Percentiles rank a stretch among this genome's conserved stretches.
These are phyloP conservation scores for Tineola bisselliella DNA, from an alignment of 2,888 invertebrate genomes.

Conservation along the genomic window DNA sequence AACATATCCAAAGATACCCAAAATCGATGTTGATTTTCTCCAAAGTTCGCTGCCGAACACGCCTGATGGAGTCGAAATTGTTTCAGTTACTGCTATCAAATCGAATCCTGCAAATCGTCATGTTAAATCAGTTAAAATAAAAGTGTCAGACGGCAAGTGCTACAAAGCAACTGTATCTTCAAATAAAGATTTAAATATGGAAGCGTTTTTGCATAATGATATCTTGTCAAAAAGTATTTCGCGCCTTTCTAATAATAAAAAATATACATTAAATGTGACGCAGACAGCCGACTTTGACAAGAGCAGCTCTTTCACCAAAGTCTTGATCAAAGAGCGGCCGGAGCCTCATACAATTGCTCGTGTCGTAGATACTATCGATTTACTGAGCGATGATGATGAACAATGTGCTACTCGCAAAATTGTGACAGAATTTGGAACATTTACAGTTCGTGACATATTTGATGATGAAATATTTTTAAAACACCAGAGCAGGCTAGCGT, in stretches of 20 bases:
- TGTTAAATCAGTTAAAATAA: not conserved
- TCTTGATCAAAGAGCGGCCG: not conserved
- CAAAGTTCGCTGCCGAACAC: not conserved
- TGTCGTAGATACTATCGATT: slow-evolving; percentile 37
- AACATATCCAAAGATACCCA: not conserved
- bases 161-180: not conserved
- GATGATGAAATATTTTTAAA: slow-evolving; percentile 24
- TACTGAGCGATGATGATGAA: slow-evolving; percentile 49
- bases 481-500: slow-evolving; percentile 37
- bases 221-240: not conserved
- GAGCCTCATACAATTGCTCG: too few species aligned
- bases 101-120: not conserved
- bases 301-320: not conserved
- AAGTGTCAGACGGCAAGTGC: not conserved
- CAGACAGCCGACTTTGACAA: not conserved
- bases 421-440: slow-evolving; percentile 42
- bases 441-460: slow-evolving; percentile 23
- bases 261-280: not conserved
- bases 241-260: not conserved
- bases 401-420: slow-evolving; percentile 18
- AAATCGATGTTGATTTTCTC: not conserved
- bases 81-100: not conserved
- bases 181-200: not conserved
- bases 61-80: not conserved
- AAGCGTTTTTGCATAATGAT: not conserved